Evolutionary conservation across 35 echinoderm and acorn worm species (phyloP).

Genomic region (Lytechinus pictus): DNA sequence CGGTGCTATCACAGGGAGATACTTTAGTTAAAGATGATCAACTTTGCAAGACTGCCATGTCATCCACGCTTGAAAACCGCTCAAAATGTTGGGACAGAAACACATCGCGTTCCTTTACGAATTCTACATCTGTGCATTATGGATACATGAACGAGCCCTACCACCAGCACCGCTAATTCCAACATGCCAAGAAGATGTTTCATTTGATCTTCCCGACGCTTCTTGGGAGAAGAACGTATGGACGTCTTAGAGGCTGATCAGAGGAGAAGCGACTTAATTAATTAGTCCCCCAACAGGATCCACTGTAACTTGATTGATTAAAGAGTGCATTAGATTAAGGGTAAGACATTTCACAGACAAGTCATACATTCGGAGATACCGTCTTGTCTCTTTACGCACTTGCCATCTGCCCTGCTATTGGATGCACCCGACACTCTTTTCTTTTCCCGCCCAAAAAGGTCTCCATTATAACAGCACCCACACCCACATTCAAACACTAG

Average conservation of each 20-base stretch:
- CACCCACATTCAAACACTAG: background rate
- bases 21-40: constrained; percentile 6
- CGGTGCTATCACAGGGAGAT: background rate
- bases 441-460: background rate
- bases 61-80: background rate
- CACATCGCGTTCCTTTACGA: background rate
- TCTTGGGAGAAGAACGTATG: background rate
- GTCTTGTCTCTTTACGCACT: background rate
- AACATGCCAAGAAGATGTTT: background rate
- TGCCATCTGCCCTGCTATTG: constrained; percentile 8
- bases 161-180: background rate
- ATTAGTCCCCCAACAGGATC: constrained; percentile 21
- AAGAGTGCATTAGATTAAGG: constrained; percentile 47
- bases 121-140: background rate
- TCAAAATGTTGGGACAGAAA: constrained; percentile 7
- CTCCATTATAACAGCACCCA: background rate
- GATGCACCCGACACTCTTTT: constrained; percentile 14
- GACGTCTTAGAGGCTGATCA: constrained; percentile 21
- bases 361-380: constrained; percentile 3
- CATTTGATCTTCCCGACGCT: constrained; percentile 39
- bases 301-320: constrained; percentile 47
- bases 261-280: constrained; percentile 35
- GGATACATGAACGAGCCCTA: background rate
- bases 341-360: constrained; percentile 39
- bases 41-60: background rate